These are phyloP conservation scores for Marmota monax DNA, from an alignment of 2,113 vertebrate genomes.

Conservation along the genomic window DNA sequence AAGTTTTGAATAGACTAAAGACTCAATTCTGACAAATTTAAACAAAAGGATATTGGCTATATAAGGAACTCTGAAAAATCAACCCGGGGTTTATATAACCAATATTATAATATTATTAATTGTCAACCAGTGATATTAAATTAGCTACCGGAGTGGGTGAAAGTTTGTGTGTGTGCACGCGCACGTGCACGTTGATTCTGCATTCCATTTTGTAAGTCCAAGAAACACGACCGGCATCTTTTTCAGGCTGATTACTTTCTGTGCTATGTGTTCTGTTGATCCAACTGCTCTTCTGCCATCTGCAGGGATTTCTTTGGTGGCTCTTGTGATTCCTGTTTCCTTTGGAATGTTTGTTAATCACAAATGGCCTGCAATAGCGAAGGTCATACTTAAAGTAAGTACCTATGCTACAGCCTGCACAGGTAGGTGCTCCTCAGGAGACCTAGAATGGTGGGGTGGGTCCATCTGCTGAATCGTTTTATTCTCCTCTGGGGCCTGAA, in stretches of 20 bases:
- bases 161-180: neutral
- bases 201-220: neutral
- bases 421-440: neutral
- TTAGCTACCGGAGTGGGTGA: neutral
- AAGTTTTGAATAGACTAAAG: neutral
- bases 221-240: neutral
- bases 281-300: constrained; percentile 38
- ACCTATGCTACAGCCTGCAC: too few species aligned
- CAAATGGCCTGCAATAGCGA: constrained; percentile 91
- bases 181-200: neutral
- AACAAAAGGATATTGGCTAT: neutral
- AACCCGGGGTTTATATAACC: neutral
- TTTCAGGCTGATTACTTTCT: neutral
- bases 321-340: constrained; percentile 92
- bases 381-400: constrained; percentile 95
- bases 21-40: neutral
- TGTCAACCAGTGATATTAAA: neutral
- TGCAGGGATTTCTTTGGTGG: constrained; percentile 92
- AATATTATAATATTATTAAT: neutral
- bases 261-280: neutral
- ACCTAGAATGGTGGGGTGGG: rapidly evolving
- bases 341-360: constrained; percentile 92
- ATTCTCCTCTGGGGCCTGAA: neutral
- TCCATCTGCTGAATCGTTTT: neutral
- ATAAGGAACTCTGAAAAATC: constrained; percentile 15